phyloP scores from a whole-genome alignment of 2,888 invertebrate genomes.

The Drosophila fungiperda region DNA sequence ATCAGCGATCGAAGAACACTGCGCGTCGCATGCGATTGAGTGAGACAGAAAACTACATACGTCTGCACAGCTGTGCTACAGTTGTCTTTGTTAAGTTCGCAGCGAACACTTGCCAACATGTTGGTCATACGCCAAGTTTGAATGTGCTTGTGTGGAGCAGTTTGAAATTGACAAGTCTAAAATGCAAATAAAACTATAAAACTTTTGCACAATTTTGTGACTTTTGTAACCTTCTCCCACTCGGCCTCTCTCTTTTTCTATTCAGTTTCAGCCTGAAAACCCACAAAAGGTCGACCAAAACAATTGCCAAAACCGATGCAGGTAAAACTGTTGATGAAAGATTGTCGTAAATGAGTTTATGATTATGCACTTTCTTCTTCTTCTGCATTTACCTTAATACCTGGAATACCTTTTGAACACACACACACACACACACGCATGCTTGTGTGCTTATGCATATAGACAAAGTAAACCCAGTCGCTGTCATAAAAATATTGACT shows the following conservation, averaged over 20 bases:
- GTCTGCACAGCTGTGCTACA: neutral
- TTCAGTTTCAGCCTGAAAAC: conserved; percentile 15
- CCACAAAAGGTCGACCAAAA: conserved; percentile 23
- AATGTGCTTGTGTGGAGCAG: no score
- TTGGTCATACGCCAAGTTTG: neutral
- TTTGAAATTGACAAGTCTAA: neutral
- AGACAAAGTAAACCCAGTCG: conserved; percentile 48
- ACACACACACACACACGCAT: neutral
- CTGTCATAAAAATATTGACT: conserved; percentile 72
- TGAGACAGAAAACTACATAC: neutral
- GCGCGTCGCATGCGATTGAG: neutral
- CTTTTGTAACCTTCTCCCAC: neutral
- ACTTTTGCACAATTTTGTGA: neutral
- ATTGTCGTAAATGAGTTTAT: conserved; percentile 63
- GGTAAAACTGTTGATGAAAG: conserved; percentile 38
- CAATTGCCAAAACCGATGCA: conserved; percentile 18
- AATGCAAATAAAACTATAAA: neutral
- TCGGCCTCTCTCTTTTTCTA: neutral
- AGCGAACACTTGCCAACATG: neutral
- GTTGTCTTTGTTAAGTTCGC: neutral
- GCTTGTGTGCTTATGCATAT: conserved; percentile 14
- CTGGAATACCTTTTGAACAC: conserved; percentile 34
- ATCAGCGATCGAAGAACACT: neutral
- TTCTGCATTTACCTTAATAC: conserved; percentile 35
- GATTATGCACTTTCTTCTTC: conserved; percentile 48